phyloP scores from a whole-genome alignment of 2,888 invertebrate genomes.

The Ichneumon xanthorius region DNA sequence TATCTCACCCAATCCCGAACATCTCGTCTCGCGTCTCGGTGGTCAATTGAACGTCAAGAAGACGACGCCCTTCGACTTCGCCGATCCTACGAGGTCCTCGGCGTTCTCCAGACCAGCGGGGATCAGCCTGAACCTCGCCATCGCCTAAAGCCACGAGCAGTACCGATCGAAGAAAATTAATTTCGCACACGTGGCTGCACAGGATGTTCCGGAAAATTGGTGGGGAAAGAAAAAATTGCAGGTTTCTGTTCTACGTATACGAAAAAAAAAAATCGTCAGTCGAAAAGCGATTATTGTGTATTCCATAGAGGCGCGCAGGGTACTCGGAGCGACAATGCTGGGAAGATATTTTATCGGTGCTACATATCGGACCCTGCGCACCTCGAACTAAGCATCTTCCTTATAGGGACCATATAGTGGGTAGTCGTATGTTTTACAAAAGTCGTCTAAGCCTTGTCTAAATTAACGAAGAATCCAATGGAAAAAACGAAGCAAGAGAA shows the following conservation, averaged over 20 bases:
- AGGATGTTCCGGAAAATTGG: background rate
- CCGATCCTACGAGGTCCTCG: constrained; percentile 75
- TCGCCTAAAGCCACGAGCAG: constrained; percentile 72
- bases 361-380: constrained; percentile 72
- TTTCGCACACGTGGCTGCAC: background rate
- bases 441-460: constrained; percentile 34
- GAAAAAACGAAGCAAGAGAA: constrained; percentile 7
- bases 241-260: background rate
- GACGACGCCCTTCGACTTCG: constrained; percentile 66
- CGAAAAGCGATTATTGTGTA: constrained; percentile 40
- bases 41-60: constrained; percentile 68
- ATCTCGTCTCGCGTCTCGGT: constrained; percentile 66
- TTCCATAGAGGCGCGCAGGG: constrained; percentile 53
- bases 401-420: constrained; percentile 82
- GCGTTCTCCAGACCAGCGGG: constrained; percentile 79
- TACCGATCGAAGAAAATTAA: background rate
- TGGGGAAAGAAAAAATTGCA: background rate
- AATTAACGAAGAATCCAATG: background rate
- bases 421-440: constrained; percentile 69
- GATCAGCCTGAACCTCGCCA: constrained; percentile 79
- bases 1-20: constrained; percentile 87
- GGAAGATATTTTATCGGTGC: constrained; percentile 48
- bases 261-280: constrained; percentile 26
- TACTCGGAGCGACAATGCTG: background rate
- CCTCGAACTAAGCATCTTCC: constrained; percentile 76